These are phyloP conservation scores for Haplochromis burtoni DNA, from an alignment of 2,113 vertebrate species.

Conservation along the genomic window DNA sequence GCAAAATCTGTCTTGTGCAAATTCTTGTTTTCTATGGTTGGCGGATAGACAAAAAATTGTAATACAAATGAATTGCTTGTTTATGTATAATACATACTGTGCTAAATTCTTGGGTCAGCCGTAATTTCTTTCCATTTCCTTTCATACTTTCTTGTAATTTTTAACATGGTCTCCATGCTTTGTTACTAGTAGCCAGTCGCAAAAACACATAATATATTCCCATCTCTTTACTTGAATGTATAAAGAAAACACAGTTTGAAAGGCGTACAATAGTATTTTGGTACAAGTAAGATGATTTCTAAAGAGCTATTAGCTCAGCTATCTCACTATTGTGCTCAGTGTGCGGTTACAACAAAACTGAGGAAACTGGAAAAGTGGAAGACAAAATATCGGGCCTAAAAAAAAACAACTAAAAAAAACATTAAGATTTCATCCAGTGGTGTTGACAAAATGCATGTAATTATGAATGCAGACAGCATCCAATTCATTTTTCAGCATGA, in stretches of 20 bases:
- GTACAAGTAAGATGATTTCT: background rate
- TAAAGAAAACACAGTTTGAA: background rate
- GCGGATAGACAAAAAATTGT: background rate
- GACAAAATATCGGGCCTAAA: background rate
- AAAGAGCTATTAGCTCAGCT: background rate
- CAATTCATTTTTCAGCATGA: background rate
- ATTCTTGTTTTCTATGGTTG: background rate
- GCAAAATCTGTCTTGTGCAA: background rate
- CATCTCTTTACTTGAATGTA: background rate
- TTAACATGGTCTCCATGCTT: background rate
- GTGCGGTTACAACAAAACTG: background rate
- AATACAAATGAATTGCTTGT: background rate
- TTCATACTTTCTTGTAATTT: background rate
- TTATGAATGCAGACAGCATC: background rate
- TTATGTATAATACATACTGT: background rate
- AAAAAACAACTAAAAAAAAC: background rate
- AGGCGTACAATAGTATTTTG: background rate
- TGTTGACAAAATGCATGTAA: background rate
- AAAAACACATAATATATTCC: background rate
- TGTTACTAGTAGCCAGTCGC: background rate
- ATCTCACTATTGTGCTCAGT: background rate
- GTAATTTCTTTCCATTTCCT: background rate
- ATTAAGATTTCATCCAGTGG: background rate
- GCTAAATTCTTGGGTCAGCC: background rate
- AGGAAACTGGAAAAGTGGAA: background rate